These are phyloP conservation scores for Andrena camellia DNA, from an alignment of 2,888 invertebrate genomes.

Conservation along the genomic window DNA sequence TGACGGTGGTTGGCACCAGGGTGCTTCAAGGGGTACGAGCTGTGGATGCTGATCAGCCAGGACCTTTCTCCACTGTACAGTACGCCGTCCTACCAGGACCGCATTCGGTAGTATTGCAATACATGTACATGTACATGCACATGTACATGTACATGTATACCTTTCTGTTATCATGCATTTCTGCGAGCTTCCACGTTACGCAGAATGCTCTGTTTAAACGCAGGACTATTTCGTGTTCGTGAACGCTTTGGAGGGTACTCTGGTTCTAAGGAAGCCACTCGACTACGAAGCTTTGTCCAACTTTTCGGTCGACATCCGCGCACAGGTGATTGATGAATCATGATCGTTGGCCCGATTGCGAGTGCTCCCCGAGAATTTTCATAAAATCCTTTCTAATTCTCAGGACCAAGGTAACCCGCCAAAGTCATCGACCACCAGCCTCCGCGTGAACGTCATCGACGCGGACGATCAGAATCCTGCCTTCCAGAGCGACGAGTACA, in stretches of 20 bases:
- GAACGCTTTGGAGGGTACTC: constrained; percentile 93
- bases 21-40: constrained; percentile 93
- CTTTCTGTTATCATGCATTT: not conserved
- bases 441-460: constrained; percentile 93
- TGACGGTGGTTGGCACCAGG: constrained; percentile 87
- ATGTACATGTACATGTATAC: too few relatives aligned
- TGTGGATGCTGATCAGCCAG: constrained; percentile 94
- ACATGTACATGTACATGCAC: too few relatives aligned
- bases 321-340: constrained; percentile 83
- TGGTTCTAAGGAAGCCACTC: constrained; percentile 92
- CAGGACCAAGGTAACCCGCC: constrained; percentile 94
- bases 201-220: not conserved
- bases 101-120: constrained; percentile 86
- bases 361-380: not conserved
- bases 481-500: constrained; percentile 91
- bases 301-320: constrained; percentile 90
- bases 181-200: not conserved
- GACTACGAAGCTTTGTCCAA: constrained; percentile 93
- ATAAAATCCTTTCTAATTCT: constrained; percentile 10
- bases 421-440: constrained; percentile 90
- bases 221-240: constrained; percentile 94
- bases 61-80: constrained; percentile 94
- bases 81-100: constrained; percentile 93
- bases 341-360: constrained; percentile 29
- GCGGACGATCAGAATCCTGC: constrained; percentile 97